Evolutionary conservation across 2,797 vertebrate species (phyloP).

Genomic region (Rhabdophis nuchalis): DNA sequence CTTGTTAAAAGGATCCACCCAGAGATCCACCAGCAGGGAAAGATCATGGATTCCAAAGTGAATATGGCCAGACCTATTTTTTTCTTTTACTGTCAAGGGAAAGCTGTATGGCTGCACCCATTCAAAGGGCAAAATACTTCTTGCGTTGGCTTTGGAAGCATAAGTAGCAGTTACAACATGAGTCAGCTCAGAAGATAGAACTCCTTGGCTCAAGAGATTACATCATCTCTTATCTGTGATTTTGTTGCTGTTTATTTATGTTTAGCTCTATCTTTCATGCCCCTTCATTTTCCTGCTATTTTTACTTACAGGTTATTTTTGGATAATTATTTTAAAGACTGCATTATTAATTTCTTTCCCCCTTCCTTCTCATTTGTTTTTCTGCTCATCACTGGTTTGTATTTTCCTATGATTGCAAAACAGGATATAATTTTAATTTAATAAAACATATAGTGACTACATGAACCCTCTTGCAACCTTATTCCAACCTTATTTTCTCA

Average conservation of each 20-base stretch:
- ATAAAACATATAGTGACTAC: background rate
- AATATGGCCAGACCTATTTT: background rate
- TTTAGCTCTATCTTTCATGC: background rate
- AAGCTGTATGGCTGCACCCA: background rate
- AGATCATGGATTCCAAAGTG: background rate
- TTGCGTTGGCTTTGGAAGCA: background rate
- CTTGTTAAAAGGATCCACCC: background rate
- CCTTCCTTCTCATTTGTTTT: background rate
- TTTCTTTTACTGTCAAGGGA: background rate
- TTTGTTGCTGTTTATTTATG: background rate
- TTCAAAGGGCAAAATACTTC: background rate
- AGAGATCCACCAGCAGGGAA: background rate
- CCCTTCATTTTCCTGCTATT: background rate
- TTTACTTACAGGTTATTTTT: background rate
- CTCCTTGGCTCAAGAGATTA: background rate
- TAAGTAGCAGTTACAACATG: background rate
- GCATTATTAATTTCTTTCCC: background rate
- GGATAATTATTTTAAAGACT: background rate
- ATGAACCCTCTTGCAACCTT: background rate
- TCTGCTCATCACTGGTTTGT: background rate
- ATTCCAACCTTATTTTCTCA: background rate
- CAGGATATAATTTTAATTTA: background rate
- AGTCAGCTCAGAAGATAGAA: background rate
- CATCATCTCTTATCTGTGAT: background rate
- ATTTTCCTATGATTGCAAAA: background rate